Conservation (phyloP, 2,888 invertebrate species). For the Ophraella communa region DNA sequence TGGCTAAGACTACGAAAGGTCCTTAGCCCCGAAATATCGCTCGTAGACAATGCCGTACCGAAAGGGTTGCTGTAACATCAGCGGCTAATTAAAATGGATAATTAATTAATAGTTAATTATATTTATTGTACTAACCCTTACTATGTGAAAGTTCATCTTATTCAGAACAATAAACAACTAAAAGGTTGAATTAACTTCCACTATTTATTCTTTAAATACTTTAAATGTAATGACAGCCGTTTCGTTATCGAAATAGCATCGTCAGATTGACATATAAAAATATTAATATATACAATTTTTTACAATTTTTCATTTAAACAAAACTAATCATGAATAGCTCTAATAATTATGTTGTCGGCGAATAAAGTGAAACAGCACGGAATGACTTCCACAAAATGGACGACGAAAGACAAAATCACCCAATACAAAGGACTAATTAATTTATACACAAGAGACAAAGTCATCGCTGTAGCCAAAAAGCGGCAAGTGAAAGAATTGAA, state of each 20-base stretch:
- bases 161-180: too few species aligned
- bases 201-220: too few species aligned
- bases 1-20: conserved; percentile 35
- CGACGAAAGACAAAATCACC: conserved; percentile 69
- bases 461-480: conserved; percentile 56
- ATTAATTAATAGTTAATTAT: not conserved
- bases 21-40: conserved; percentile 44
- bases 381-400: conserved; percentile 71
- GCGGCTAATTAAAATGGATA: not conserved
- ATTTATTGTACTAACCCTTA: too few species aligned
- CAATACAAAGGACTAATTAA: conserved; percentile 71
- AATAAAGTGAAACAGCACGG: conserved; percentile 68
- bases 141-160: too few species aligned
- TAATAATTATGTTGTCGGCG: conserved; percentile 65
- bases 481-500: conserved; percentile 67
- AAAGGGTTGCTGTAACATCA: conserved; percentile 3
- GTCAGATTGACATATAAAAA: too few species aligned
- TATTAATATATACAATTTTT: too few species aligned
- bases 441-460: conserved; percentile 65
- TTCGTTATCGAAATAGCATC: too few species aligned
- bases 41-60: not conserved
- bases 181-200: too few species aligned
- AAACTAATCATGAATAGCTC: conserved; percentile 44
- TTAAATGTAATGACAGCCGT: too few species aligned
- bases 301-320: too few species aligned